Percentiles rank a stretch among this genome's conserved stretches.
phyloP scores from a whole-genome alignment of 1,140 invertebrate genomes.

The Tetragonula clypearis region DNA sequence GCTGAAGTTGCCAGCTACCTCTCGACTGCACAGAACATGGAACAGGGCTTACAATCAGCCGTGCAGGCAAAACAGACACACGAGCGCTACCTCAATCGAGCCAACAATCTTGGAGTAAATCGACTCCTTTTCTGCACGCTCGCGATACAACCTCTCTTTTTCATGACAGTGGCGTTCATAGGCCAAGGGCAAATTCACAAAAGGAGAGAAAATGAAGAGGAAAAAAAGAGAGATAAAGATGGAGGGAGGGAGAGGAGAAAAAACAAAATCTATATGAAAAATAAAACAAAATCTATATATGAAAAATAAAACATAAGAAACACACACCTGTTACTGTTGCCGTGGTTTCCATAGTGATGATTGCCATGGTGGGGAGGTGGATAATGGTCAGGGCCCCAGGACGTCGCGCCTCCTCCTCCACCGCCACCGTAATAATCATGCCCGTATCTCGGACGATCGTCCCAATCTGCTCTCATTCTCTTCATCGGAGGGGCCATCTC shows the following conservation, averaged over 20 bases:
- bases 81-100: conserved; percentile 71
- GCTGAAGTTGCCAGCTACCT: conserved; percentile 79
- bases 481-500: conserved; percentile 90
- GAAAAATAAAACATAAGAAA: conserved; percentile 50
- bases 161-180: conserved; percentile 39
- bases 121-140: conserved; percentile 69
- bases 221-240: conserved; percentile 25
- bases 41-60: background rate
- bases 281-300: conserved; percentile 15
- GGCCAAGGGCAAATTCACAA: conserved; percentile 6
- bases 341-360: conserved; percentile 82
- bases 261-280: conserved; percentile 2
- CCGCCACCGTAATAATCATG: conserved; percentile 79
- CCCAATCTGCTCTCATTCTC: conserved; percentile 90
- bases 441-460: conserved; percentile 82
- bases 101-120: conserved; percentile 76
- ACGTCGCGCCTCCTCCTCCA: conserved; percentile 71
- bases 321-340: conserved; percentile 79
- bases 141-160: conserved; percentile 41
- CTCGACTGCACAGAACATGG: conserved; percentile 68
- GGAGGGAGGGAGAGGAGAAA: conserved; percentile 20
- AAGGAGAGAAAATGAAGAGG: background rate
- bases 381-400: conserved; percentile 79
- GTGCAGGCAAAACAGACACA: no score
- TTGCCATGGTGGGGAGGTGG: conserved; percentile 80